These are phyloP conservation scores for Aphrocallistes beatrix DNA, from an alignment of 37 sponge, comb jelly and placozoan species.

Conservation along the genomic window DNA sequence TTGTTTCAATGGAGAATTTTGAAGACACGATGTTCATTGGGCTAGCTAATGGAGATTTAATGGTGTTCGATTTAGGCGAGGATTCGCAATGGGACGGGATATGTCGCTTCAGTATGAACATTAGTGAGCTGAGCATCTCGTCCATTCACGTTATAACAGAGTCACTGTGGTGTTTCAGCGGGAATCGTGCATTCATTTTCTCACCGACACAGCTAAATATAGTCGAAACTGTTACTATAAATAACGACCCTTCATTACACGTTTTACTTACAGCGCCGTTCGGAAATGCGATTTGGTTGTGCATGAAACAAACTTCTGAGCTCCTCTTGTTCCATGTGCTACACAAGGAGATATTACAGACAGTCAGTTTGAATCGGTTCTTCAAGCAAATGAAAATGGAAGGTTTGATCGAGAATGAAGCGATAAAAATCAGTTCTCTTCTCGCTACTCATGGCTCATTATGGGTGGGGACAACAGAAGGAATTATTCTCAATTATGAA, in stretches of 20 bases:
- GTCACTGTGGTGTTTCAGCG: background rate
- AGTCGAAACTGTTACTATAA: background rate
- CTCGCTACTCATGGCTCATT: background rate
- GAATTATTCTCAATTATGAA: background rate
- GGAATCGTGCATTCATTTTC: background rate
- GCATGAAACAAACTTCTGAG: background rate
- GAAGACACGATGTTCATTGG: background rate
- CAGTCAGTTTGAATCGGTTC: background rate
- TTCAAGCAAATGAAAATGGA: background rate
- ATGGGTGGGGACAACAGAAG: background rate
- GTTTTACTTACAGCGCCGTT: background rate
- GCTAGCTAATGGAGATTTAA: conserved; percentile 1
- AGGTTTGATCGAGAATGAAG: background rate
- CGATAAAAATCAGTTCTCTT: background rate
- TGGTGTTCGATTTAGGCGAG: background rate
- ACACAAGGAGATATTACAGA: background rate
- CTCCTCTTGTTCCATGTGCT: background rate
- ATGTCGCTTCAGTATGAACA: background rate
- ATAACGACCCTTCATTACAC: background rate
- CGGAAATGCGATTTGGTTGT: background rate
- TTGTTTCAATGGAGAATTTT: background rate
- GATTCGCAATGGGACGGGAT: background rate
- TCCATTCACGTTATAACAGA: background rate
- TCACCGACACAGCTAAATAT: background rate
- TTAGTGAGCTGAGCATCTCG: background rate